phyloP scores from a whole-genome alignment of 2,888 invertebrate genomes.

The Halocaridina rubra region DNA sequence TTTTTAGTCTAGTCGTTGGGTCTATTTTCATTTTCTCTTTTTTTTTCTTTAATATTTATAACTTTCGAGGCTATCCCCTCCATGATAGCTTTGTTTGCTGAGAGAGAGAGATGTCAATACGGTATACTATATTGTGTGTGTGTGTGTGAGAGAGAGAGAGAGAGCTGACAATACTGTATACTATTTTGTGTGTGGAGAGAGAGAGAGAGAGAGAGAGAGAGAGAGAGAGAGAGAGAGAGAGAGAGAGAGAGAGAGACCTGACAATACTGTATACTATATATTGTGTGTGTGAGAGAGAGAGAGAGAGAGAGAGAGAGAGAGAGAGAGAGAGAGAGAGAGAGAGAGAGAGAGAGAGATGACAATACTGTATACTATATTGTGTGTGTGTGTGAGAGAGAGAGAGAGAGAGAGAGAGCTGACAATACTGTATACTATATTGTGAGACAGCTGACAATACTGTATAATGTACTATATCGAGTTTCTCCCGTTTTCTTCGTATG shows the following conservation, averaged over 20 bases:
- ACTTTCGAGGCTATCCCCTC: too few relatives aligned
- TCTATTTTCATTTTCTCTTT: too few relatives aligned
- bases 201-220: background rate
- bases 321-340: conserved; percentile 8
- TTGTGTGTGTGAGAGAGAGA: background rate
- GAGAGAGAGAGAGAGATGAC: background rate
- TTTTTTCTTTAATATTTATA: too few relatives aligned
- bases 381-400: background rate
- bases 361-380: background rate
- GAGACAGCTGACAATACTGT: too few relatives aligned
- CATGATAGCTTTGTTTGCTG: too few relatives aligned
- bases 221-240: background rate
- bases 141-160: background rate
- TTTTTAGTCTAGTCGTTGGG: too few relatives aligned
- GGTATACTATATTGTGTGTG: too few relatives aligned
- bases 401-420: background rate
- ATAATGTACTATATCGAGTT: too few relatives aligned
- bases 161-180: background rate
- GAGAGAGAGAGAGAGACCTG: background rate
- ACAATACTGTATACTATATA: background rate
- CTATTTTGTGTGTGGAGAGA: background rate
- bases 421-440: background rate
- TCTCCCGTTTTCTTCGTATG: too few relatives aligned
- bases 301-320: background rate
- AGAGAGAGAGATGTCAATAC: background rate